These are phyloP conservation scores for Dinomys branickii DNA, from an alignment of 2,113 vertebrate species.

Conservation along the genomic window DNA sequence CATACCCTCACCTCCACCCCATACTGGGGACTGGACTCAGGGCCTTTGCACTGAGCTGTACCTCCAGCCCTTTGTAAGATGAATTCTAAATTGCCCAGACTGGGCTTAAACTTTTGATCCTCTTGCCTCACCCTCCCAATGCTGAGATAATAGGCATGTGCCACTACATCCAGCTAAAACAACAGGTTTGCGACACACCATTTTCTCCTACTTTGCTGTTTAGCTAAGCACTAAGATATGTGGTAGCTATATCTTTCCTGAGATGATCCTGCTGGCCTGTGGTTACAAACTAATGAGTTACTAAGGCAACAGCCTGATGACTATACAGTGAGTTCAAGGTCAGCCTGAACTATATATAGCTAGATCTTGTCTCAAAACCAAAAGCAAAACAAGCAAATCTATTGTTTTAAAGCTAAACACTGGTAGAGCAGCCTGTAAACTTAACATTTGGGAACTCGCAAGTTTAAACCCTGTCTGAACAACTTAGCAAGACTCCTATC, in stretches of 20 bases:
- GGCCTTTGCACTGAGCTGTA: neutral
- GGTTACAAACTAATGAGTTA: neutral
- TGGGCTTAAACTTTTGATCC: neutral
- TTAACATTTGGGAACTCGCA: neutral
- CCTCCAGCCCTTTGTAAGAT: neutral
- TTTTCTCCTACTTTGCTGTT: neutral
- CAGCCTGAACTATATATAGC: neutral
- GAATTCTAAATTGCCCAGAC: neutral
- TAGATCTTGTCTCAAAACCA: neutral
- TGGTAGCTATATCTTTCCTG: neutral
- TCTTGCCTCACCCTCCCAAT: neutral
- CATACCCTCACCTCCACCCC: neutral
- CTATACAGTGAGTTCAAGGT: neutral
- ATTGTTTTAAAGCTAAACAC: neutral
- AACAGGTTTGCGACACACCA: neutral
- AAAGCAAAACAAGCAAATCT: neutral
- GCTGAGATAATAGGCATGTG: too few species aligned
- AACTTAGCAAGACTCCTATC: neutral
- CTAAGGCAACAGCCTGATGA: neutral
- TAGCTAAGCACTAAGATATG: neutral
- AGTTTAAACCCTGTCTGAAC: neutral
- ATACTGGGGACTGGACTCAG: neutral
- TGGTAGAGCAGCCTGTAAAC: neutral
- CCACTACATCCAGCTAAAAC: neutral
- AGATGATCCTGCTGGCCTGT: neutral